Evolutionary conservation across 2,113 vertebrate species (phyloP).

Genomic region (Notarius lentiginosus): DNA sequence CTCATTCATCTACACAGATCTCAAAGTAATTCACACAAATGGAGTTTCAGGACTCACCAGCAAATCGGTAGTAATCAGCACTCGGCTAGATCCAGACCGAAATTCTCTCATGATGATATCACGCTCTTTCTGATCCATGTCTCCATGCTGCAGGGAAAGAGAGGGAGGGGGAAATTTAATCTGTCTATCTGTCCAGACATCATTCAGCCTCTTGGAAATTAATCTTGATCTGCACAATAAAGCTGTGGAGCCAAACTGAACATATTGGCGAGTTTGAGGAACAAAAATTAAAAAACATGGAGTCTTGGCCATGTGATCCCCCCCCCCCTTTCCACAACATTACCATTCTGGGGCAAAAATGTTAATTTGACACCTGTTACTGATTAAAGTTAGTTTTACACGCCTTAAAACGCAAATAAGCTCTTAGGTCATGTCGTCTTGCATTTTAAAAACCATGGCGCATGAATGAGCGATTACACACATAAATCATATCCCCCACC

Average conservation of each 20-base stretch:
- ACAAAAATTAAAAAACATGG: neutral
- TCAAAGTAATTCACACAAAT: neutral
- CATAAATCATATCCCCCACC: no score
- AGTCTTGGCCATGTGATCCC: no score
- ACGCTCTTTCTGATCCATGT: constrained; percentile 99
- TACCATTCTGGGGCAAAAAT: no score
- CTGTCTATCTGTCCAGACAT: neutral
- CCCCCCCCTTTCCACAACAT: no score
- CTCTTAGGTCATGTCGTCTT: no score
- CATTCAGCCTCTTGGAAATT: neutral
- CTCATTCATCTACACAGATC: neutral
- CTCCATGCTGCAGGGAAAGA: constrained; percentile 81
- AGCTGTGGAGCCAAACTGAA: no score
- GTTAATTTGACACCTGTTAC: no score
- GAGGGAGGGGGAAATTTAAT: neutral
- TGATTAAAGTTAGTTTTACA: no score
- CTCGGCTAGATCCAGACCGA: constrained; percentile 91
- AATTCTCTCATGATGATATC: constrained; percentile 99
- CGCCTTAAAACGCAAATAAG: no score
- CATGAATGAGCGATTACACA: no score
- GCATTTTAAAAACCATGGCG: no score
- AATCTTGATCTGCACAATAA: neutral
- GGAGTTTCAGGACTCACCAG: constrained; percentile 77
- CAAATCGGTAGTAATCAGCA: constrained; percentile 96
- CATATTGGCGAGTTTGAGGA: neutral